Evolutionary conservation across 2,888 invertebrate species (phyloP).

Genomic region (Caenorhabditis sp.): DNA sequence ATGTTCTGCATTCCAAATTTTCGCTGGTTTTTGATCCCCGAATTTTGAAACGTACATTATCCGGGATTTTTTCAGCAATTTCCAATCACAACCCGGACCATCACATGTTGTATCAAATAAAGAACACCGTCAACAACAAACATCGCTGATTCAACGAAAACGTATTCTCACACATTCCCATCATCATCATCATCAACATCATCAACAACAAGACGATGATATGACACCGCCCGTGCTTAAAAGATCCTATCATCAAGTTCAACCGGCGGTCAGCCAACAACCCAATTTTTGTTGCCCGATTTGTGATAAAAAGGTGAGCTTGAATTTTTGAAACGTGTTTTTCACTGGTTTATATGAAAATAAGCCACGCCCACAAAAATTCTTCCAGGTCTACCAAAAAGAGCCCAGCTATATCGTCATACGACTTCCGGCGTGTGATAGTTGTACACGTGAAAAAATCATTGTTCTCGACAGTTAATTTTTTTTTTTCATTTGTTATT

Average conservation of each 20-base stretch:
- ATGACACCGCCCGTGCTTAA: not conserved
- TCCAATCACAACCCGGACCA: not conserved
- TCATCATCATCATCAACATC: too few species aligned
- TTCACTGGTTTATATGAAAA: not conserved
- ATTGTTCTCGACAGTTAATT: conserved; percentile 46
- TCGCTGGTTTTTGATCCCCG: too few species aligned
- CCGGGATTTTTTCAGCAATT: conserved; percentile 10
- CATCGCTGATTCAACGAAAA: too few species aligned
- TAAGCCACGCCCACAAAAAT: not conserved
- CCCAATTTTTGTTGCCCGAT: not conserved
- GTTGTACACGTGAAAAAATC: conserved; percentile 58
- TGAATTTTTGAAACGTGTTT: not conserved
- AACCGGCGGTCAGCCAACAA: not conserved
- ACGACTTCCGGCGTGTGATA: conserved; percentile 61
- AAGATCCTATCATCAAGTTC: not conserved
- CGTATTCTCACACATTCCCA: too few species aligned
- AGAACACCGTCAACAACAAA: too few species aligned
- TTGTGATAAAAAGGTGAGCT: not conserved
- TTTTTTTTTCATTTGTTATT: not conserved
- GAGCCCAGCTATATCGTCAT: conserved; percentile 64
- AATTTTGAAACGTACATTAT: too few species aligned
- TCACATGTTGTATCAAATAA: too few species aligned
- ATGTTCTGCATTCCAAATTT: too few species aligned
- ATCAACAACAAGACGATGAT: not conserved
- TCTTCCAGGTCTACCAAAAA: conserved; percentile 56